Evolutionary conservation across 2,113 vertebrate species (phyloP).

Genomic region (Haplotaxodon microlepis): DNA sequence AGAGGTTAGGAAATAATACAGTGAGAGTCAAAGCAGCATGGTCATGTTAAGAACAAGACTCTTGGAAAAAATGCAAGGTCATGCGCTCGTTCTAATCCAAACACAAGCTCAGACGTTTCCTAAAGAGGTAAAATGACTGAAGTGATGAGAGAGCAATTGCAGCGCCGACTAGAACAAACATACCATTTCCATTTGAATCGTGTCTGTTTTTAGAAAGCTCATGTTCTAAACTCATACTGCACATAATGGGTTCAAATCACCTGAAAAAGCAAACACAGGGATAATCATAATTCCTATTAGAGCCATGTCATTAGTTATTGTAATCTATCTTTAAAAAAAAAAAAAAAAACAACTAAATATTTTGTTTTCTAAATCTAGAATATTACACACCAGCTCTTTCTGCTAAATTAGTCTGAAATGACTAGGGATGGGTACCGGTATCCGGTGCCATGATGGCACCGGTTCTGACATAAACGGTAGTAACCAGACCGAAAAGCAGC

Average conservation of each 20-base stretch:
- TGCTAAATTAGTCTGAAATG: background rate
- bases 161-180: background rate
- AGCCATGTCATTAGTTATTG: background rate
- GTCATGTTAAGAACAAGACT: background rate
- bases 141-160: background rate
- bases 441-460: background rate
- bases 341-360: background rate
- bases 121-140: slow-evolving; percentile 3
- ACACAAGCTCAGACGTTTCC: slow-evolving; percentile 1
- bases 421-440: background rate
- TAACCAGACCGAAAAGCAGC: background rate
- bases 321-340: background rate
- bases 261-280: background rate
- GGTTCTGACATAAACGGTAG: background rate
- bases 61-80: background rate
- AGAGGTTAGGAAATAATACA: slow-evolving; percentile 10
- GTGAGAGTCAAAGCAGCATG: background rate
- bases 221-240: background rate
- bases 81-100: background rate
- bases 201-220: background rate
- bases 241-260: background rate
- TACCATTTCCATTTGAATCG: background rate
- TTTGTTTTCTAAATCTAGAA: background rate
- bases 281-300: background rate
- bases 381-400: background rate